phyloP scores from a whole-genome alignment of 1,140 invertebrate genomes.

The Dolichoris vasculosae region DNA sequence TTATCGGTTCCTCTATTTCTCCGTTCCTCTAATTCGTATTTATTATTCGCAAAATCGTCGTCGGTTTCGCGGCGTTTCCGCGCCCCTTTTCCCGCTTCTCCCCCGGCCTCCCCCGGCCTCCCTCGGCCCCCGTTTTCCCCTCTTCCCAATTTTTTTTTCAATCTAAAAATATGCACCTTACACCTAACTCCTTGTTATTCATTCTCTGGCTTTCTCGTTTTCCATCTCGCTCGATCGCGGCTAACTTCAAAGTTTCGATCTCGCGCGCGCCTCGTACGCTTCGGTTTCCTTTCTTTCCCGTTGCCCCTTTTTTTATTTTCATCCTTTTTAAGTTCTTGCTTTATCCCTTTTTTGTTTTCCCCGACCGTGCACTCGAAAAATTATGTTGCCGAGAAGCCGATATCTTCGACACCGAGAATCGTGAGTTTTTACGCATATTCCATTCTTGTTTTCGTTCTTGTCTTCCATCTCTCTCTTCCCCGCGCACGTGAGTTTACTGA shows the following conservation, averaged over 20 bases:
- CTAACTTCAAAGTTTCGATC: constrained; percentile 48
- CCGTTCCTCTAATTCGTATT: neutral
- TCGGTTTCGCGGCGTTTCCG: neutral
- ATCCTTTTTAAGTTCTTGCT: neutral
- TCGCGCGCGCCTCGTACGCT: neutral
- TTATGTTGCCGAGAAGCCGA: constrained; percentile 9
- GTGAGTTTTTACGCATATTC: constrained; percentile 3
- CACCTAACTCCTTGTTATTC: constrained; percentile 26
- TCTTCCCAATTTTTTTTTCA: neutral
- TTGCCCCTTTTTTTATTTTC: constrained; percentile 26
- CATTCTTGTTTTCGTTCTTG: constrained; percentile 9
- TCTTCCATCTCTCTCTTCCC: constrained; percentile 16
- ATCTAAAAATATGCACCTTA: constrained; percentile 25
- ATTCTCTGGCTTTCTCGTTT: neutral
- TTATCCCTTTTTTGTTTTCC: neutral
- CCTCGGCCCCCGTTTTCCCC: neutral
- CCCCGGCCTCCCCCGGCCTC: neutral
- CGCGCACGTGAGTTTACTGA: constrained; percentile 42
- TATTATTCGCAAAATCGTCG: neutral
- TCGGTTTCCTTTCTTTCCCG: constrained; percentile 19
- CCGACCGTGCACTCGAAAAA: neutral
- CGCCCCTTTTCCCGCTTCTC: neutral
- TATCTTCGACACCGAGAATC: neutral
- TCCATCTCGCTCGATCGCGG: constrained; percentile 32
- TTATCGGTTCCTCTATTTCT: neutral